phyloP scores from a whole-genome alignment of 2,113 vertebrate species.

The Pseudopodoces humilis region DNA sequence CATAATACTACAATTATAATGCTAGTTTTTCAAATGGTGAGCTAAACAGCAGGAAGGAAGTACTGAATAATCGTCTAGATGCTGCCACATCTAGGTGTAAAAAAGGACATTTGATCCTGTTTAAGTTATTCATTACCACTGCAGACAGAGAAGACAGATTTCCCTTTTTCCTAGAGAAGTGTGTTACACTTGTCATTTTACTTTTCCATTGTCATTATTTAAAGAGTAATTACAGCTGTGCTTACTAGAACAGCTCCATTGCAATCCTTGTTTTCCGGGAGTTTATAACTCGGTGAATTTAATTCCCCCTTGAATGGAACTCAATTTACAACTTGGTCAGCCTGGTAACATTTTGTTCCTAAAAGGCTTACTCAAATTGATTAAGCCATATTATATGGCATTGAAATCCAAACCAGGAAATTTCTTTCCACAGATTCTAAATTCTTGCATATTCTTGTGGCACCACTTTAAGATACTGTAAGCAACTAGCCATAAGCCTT shows the following conservation, averaged over 20 bases:
- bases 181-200: slow-evolving; percentile 48
- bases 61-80: neutral
- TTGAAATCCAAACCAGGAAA: neutral
- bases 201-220: slow-evolving; percentile 41
- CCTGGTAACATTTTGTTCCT: slow-evolving; percentile 20
- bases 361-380: neutral
- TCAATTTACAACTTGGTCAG: slow-evolving; percentile 2
- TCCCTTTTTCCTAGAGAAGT: neutral
- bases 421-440: neutral
- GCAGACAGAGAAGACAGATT: neutral
- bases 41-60: neutral
- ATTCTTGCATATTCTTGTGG: neutral
- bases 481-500: neutral
- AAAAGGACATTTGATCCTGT: neutral
- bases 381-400: neutral
- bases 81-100: neutral
- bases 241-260: slow-evolving; percentile 34
- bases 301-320: slow-evolving; percentile 41
- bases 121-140: neutral
- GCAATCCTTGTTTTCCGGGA: slow-evolving; percentile 7
- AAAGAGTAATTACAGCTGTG: slow-evolving; percentile 57
- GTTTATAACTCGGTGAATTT: slow-evolving; percentile 53
- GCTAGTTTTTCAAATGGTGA: neutral
- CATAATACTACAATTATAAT: neutral
- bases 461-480: neutral